These are phyloP conservation scores for Paralichthys olivaceus DNA, from an alignment of 2,113 vertebrate species.

Conservation along the genomic window DNA sequence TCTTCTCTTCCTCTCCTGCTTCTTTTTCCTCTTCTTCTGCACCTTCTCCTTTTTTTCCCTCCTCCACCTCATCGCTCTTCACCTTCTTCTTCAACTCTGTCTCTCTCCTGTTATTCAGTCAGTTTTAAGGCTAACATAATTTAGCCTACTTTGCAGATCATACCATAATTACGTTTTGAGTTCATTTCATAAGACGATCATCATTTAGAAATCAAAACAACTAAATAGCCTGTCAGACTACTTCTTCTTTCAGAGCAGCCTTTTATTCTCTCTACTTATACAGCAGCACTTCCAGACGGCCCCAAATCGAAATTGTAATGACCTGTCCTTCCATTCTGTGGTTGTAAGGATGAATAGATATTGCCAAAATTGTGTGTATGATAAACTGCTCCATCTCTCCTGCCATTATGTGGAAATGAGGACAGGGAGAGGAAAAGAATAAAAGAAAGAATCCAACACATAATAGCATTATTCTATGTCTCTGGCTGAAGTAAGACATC, in stretches of 20 bases:
- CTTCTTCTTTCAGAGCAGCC: conserved; percentile 11
- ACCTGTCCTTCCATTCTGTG: conserved; percentile 16
- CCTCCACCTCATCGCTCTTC: not conserved
- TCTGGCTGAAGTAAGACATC: conserved; percentile 21
- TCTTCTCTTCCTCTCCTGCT: not conserved
- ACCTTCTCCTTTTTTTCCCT: not conserved
- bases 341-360: conserved; percentile 52
- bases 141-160: not conserved
- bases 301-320: conserved; percentile 50
- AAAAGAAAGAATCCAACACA: conserved; percentile 12
- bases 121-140: not conserved
- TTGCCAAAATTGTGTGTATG: conserved; percentile 42
- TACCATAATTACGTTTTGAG: conserved; percentile 1
- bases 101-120: too few species aligned
- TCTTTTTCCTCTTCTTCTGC: not conserved
- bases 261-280: conserved; percentile 31
- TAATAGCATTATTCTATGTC: conserved; percentile 19
- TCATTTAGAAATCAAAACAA: conserved; percentile 20
- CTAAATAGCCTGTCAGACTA: conserved; percentile 27
- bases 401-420: conserved; percentile 52
- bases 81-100: not conserved
- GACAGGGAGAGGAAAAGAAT: conserved; percentile 11
- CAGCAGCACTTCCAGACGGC: conserved; percentile 12
- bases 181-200: not conserved
- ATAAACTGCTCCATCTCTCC: conserved; percentile 37